Evolutionary conservation across 2,797 vertebrate genomes (phyloP), one percentile per base, ranked within the genome.

Genomic region (Poecilia wingei): DNA sequence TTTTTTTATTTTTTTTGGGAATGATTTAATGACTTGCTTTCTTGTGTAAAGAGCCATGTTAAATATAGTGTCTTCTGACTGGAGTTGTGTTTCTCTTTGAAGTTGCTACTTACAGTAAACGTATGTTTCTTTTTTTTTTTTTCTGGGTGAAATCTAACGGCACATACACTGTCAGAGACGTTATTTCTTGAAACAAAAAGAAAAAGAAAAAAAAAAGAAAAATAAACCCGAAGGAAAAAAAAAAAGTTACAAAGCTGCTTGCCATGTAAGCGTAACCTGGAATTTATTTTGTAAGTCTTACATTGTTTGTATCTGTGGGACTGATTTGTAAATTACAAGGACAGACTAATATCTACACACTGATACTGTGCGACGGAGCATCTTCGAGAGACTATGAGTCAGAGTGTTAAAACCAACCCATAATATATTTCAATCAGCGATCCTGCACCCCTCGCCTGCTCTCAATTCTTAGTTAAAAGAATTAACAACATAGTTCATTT

Each of bases 261-360:
- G 97, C 98, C 96, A 93, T 99, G 98, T 99, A 98, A 99, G 98
- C 98, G 97, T 97, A 96, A 93, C 94, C 96, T 96, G 96, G 96
- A 98, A 92, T 98, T 97, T 98, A 99, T 98, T 99, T 99, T 99
- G 97, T 99, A 99, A 98, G 95, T 96, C 94, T 93, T 92, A 94
- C 96, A 97, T 98, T 98, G 98, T 99, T 99, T 98, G 97, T 99
- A 99, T 98, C 96, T 97, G 98, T 99, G 97, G 97, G 98, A 97
- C 97, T 93, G 97, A 97, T 99, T 99, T 99, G 97, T 99, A 98
- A 98, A 98, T 97, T 97, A 97, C 94, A 94, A 94, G 88, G 84
- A 92, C 91, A 92, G 87, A 96, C 96, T 91, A 79, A 86, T 82
- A 87, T 78, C 28, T 76, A 77, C 79, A 80, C 72, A 82, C 75